phyloP scores from a whole-genome alignment of 35 echinoderm and acorn worm species.

The Heliocidaris tuberculata region DNA sequence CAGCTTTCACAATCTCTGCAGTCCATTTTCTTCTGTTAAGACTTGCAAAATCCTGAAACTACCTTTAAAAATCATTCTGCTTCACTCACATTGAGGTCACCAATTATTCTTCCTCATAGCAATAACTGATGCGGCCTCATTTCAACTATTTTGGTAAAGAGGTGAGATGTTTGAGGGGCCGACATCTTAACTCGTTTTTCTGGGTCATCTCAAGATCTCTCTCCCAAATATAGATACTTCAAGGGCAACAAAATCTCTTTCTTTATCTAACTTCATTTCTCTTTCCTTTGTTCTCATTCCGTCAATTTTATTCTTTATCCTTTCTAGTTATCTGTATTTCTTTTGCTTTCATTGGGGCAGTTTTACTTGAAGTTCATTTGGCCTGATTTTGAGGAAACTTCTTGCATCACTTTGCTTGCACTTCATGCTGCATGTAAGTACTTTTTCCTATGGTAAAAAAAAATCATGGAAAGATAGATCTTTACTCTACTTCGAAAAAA shows the following conservation, averaged over 20 bases:
- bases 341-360: neutral
- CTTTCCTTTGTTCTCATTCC: neutral
- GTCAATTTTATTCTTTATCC: neutral
- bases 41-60: neutral
- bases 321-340: neutral
- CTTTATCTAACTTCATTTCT: no score
- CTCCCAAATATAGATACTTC: neutral
- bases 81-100: neutral
- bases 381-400: neutral
- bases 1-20: no score
- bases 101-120: neutral
- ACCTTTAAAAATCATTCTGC: neutral
- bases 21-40: neutral
- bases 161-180: neutral
- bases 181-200: neutral
- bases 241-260: no score
- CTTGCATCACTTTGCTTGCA: no score
- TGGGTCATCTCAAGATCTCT: neutral
- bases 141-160: neutral
- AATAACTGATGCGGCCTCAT: neutral
- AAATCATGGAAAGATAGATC: no score
- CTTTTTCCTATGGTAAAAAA: no score
- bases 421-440: no score
- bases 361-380: neutral
- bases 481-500: no score